A percentile compares a stretch with the other conserved stretches of the same genome.
phyloP scores from a whole-genome alignment of 1,140 invertebrate genomes.

The Hypothenemus hampei region DNA sequence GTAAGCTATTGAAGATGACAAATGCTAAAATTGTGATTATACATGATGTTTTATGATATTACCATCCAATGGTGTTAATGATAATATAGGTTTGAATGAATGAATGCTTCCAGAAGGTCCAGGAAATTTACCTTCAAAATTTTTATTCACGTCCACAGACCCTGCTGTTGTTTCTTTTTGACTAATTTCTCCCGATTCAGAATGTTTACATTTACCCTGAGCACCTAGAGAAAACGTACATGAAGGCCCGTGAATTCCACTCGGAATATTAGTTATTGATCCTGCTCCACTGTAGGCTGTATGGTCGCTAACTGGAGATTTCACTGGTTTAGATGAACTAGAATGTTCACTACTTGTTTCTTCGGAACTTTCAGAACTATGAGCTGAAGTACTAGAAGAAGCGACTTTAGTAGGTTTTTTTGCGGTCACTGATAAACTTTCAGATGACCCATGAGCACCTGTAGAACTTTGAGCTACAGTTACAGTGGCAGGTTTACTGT shows the following conservation, averaged over 20 bases:
- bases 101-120: slow-evolving; percentile 33
- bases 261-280: slow-evolving; percentile 14
- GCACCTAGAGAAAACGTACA: slow-evolving; percentile 16
- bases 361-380: too few relatives aligned
- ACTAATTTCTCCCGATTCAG: slow-evolving; percentile 1
- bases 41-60: neutral
- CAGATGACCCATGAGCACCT: neutral
- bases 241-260: neutral
- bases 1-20: neutral
- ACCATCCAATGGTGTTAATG: neutral
- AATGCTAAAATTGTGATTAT: neutral
- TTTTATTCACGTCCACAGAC: too few relatives aligned
- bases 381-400: too few relatives aligned
- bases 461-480: neutral
- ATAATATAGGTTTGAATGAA: slow-evolving; percentile 17
- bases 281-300: neutral
- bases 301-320: neutral
- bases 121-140: slow-evolving; percentile 17
- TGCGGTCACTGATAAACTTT: neutral
- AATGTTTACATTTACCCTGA: neutral
- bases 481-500: slow-evolving; percentile 23
- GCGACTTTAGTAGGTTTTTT: too few relatives aligned
- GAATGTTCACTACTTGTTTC: too few relatives aligned
- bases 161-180: too few relatives aligned
- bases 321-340: too few relatives aligned